A percentile compares a stretch with the other conserved stretches of the same genome.
Evolutionary conservation across 2,888 invertebrate species (phyloP).

Genomic region (Clistopyga incitator): DNA sequence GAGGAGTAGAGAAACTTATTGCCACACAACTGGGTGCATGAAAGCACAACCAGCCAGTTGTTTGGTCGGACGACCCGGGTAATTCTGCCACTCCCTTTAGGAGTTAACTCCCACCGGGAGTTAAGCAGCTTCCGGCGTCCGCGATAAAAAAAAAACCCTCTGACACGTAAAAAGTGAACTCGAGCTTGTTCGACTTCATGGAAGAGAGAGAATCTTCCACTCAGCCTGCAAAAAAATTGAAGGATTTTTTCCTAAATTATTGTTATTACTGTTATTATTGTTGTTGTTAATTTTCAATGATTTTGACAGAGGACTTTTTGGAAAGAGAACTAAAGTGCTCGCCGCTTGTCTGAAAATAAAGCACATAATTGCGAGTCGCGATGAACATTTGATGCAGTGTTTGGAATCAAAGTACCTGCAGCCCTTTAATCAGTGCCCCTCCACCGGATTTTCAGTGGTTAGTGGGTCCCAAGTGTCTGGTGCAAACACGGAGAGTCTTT

Average conservation of each 20-base stretch:
- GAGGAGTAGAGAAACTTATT: neutral
- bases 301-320: neutral
- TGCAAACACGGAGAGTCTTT: neutral
- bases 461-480: neutral
- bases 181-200: too few species aligned
- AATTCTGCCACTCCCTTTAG: neutral
- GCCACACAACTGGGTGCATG: too few species aligned
- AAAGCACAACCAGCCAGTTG: neutral
- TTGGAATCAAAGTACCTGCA: neutral
- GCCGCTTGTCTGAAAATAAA: neutral
- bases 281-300: too few species aligned
- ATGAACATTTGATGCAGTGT: neutral
- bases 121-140: conserved; percentile 30
- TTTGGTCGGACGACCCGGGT: neutral
- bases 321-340: too few species aligned
- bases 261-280: neutral
- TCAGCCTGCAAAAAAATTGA: too few species aligned
- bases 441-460: neutral
- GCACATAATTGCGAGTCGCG: neutral
- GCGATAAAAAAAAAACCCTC: conserved; percentile 22
- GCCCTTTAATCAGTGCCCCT: neutral
- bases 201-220: too few species aligned
- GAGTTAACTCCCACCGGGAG: neutral
- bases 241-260: neutral
- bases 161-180: neutral